Evolutionary conservation across 2,113 vertebrate genomes (phyloP).

Genomic region (Rhynchomys soricoides): DNA sequence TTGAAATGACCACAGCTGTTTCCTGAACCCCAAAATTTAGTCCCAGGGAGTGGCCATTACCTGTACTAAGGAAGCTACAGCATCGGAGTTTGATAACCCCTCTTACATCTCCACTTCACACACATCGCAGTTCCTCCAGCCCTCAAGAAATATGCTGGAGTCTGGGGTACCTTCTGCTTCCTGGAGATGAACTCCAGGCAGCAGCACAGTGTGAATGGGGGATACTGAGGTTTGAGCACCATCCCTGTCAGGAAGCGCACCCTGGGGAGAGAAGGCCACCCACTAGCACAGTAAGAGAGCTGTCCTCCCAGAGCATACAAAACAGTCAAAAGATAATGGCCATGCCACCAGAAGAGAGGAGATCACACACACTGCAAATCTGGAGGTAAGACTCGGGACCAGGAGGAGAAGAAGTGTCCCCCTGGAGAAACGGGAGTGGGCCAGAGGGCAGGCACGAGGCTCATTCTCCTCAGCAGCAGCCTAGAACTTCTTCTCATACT

Average conservation of each 20-base stretch:
- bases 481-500: neutral
- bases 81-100: rapidly evolving
- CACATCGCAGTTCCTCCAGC: neutral
- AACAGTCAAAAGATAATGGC: neutral
- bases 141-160: neutral
- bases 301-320: neutral
- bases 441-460: neutral
- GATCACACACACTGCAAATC: neutral
- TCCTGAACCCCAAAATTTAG: neutral
- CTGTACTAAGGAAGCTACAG: rapidly evolving
- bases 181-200: neutral
- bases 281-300: neutral
- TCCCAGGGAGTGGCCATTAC: neutral
- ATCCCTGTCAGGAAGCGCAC: neutral
- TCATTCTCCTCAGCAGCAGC: neutral
- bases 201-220: neutral
- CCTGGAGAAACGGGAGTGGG: neutral
- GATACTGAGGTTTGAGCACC: rapidly evolving
- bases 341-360: neutral
- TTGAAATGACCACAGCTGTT: neutral
- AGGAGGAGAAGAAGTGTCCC: neutral
- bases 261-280: neutral
- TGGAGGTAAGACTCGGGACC: neutral
- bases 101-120: neutral
- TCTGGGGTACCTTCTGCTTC: neutral